Evolutionary conservation across 2,797 vertebrate species (phyloP), one percentile per base, ranked within the genome.

Genomic region (Poeciliopsis paucimaculata): DNA sequence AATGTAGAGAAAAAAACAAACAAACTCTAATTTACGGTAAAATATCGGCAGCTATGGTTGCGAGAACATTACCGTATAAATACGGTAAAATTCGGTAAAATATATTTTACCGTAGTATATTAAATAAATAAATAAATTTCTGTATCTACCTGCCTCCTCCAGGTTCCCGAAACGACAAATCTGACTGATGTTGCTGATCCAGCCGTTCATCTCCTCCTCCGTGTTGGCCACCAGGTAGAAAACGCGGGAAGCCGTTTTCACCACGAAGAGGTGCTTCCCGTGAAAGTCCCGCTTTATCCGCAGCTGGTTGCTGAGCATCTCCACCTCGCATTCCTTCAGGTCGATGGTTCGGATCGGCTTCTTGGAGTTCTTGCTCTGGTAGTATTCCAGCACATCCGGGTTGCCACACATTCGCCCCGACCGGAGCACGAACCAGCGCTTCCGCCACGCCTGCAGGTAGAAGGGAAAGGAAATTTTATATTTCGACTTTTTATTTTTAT

Each of bases 181-280:
- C 82, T 96, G 97, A 86, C 96, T 97, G 93, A 99, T 99, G 83
- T 95, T 97, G 57, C 92, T 96, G 87, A 99, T 97, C 98, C 98
- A 99, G 84, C 89, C 86, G 85, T 98, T 97, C 98, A 98, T 99
- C 93, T 99, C 98, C 82, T 98, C 97, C 88, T 98, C 97, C 0
- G 98, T 99, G 91, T 98, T 98, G 91, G 98, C 98, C 87, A 99
- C 97, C 92, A 99, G 95, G 93, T 99, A 99, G 91, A 98, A 99
- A 76, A 97, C 94, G 7, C 98, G 97, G 15, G 95, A 95, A 0
- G 96, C 91, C 0, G 98, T 99, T 88, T 98, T 98, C 76, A 99
- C 97, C 20, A 98, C 94, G 72, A 99, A 99, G 43, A 98, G 95
- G 0, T 97, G 98, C 86, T 97, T 97, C 83, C 98, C 97, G 51